Evolutionary conservation across 1,140 invertebrate genomes (phyloP), one percentile per base, ranked within the genome.

Genomic region (Coptotermes formosanus): DNA sequence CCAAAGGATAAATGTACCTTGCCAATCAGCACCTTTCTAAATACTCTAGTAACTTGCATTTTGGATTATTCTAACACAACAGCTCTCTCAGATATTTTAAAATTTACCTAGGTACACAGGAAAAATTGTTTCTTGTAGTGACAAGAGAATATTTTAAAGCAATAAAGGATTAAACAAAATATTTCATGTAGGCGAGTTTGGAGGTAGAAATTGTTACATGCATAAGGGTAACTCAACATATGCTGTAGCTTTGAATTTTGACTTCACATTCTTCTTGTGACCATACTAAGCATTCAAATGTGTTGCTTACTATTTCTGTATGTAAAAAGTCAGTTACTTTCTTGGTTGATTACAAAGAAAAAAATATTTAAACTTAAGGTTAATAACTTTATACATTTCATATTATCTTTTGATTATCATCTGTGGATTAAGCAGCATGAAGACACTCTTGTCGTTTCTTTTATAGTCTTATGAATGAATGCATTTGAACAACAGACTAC

Each of bases 41-140:
- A 30, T 30, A 55, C 14, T 30, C 64, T 75, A 30, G 64, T 2
- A 75, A 30, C 14, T 75, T 75, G 25, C 9, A 8, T 64, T 64
- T 64, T 59, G 7, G 19, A 75, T 75, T 75, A 75, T 75, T 75
- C 64, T 75, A 16, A 8, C 2, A 75, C n/a, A 75, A 75, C n/a
- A 3, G n/a, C n/a, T n/a, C n/a, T 75, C n/a, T 30, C 64, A 30
- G 6, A 0, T 30, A n/a, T 11, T 75, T 75, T 75, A 75, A 30
- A 75, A 75, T 75, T 75, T 30, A 30, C 30, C 64, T 75, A 75
- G 64, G 64, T 75, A 75, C 64, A 75, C 64, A 75, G 64, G n/a
- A 25, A 30, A n/a, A n/a, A 75, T 30, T 25, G 25, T 30, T 75
- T 75, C 64, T 75, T 75, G 30, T 30, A 30, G n/a, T n/a, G 64